Percentiles rank a stretch among this genome's conserved stretches.
These are phyloP conservation scores for Arctia plantaginis DNA, from an alignment of 2,888 invertebrate species.

Conservation along the genomic window DNA sequence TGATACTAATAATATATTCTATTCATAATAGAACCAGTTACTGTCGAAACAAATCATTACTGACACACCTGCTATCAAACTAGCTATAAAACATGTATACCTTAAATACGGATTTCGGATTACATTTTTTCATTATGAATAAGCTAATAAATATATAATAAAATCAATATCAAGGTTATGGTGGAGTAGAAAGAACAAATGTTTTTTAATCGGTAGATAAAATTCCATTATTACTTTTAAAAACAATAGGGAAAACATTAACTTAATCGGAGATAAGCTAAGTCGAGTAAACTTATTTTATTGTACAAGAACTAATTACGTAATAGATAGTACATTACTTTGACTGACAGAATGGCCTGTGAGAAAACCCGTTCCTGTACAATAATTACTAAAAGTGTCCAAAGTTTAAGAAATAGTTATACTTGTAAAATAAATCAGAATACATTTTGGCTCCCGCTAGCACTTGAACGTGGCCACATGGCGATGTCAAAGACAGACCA, in stretches of 20 bases:
- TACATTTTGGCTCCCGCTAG: not conserved
- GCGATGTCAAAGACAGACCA: not conserved
- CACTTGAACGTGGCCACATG: too few relatives aligned
- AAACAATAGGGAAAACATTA: not conserved
- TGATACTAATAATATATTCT: constrained; percentile 9
- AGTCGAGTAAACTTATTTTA: not conserved
- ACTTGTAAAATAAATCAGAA: not conserved
- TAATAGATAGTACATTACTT: too few relatives aligned
- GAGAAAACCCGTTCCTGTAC: not conserved
- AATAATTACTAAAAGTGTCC: not conserved
- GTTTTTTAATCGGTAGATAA: constrained; percentile 13
- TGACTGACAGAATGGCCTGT: not conserved
- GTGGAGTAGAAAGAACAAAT: not conserved
- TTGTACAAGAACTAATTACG: not conserved
- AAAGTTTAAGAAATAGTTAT: not conserved
- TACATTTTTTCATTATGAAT: not conserved
- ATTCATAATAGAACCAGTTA: constrained; percentile 4
- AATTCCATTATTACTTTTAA: not conserved
- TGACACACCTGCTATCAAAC: not conserved
- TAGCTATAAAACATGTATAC: not conserved
- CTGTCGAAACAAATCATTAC: not conserved
- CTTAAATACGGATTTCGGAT: not conserved
- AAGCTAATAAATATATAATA: constrained; percentile 3
- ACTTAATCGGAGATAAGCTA: not conserved
- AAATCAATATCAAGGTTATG: constrained; percentile 5